Evolutionary conservation across 2,797 vertebrate genomes (phyloP).

Genomic region (Diplodus sargus): DNA sequence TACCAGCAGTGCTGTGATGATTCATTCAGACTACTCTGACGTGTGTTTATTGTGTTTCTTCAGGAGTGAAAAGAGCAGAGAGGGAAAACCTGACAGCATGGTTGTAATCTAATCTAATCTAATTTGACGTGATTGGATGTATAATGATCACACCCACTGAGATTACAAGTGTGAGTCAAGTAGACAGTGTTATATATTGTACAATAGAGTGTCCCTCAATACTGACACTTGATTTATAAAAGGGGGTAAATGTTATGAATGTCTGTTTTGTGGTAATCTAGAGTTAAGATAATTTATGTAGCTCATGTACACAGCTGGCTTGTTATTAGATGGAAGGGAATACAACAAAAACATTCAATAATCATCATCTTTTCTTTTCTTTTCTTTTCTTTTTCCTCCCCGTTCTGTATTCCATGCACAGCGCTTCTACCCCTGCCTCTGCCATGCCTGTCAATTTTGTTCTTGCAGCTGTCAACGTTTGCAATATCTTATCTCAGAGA

Average conservation of each 20-base stretch:
- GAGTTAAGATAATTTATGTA: neutral
- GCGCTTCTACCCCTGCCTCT: neutral
- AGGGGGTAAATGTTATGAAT: neutral
- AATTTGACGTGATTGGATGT: neutral
- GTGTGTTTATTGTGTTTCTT: neutral
- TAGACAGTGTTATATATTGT: neutral
- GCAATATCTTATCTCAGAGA: conserved; percentile 21
- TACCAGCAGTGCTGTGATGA: conserved; percentile 5
- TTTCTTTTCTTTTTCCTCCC: neutral
- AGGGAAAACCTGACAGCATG: neutral
- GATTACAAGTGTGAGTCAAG: too few species aligned
- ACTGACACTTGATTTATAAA: neutral
- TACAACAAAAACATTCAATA: neutral
- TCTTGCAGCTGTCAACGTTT: neutral
- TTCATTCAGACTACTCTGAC: neutral
- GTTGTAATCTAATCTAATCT: too few species aligned
- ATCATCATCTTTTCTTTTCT: neutral
- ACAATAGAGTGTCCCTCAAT: neutral
- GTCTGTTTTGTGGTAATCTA: neutral
- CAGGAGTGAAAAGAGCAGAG: neutral
- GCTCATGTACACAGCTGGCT: neutral
- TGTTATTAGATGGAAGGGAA: neutral
- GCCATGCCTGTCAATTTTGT: neutral
- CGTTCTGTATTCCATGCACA: neutral
- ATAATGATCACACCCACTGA: too few species aligned